Evolutionary conservation across 2,888 invertebrate genomes (phyloP).

Genomic region (Blastobasis adustella): DNA sequence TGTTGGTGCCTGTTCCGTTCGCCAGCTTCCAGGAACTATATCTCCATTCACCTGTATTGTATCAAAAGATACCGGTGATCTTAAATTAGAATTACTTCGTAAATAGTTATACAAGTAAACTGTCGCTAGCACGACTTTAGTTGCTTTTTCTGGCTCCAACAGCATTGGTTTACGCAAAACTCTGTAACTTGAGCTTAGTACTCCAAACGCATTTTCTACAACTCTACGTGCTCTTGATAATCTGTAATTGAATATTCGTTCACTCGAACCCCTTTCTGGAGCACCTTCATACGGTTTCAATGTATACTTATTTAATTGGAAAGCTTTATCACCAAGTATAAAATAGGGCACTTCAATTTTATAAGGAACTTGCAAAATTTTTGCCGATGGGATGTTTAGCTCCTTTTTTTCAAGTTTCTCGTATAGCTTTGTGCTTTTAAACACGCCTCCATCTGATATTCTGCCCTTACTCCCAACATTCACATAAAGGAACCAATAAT

Average conservation of each 20-base stretch:
- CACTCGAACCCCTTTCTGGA: constrained; percentile 13
- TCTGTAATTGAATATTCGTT: constrained; percentile 17
- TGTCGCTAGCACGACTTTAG: constrained; percentile 15
- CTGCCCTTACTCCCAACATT: constrained; percentile 21
- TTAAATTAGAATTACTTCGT: constrained; percentile 13
- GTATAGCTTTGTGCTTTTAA: constrained; percentile 17
- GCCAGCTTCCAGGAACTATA: constrained; percentile 20
- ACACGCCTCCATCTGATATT: constrained; percentile 20
- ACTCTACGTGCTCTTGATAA: constrained; percentile 12
- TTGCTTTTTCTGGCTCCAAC: constrained; percentile 19
- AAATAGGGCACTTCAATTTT: constrained; percentile 11
- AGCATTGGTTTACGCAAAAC: constrained; percentile 18
- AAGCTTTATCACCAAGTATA: constrained; percentile 16
- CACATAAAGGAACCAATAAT: constrained; percentile 34
- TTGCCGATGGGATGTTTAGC: constrained; percentile 2
- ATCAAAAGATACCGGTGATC: constrained; percentile 17
- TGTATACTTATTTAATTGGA: constrained; percentile 10
- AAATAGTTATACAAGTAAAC: constrained; percentile 20
- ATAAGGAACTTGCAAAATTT: constrained; percentile 10
- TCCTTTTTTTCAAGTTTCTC: constrained; percentile 17
- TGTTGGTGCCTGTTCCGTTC: constrained; percentile 17
- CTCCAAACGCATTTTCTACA: constrained; percentile 3
- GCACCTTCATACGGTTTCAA: constrained; percentile 16
- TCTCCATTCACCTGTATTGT: constrained; percentile 15
- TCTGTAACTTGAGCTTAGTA: constrained; percentile 6